These are phyloP conservation scores for Drosophila orosa DNA, from an alignment of 1,140 invertebrate genomes.

Conservation along the genomic window DNA sequence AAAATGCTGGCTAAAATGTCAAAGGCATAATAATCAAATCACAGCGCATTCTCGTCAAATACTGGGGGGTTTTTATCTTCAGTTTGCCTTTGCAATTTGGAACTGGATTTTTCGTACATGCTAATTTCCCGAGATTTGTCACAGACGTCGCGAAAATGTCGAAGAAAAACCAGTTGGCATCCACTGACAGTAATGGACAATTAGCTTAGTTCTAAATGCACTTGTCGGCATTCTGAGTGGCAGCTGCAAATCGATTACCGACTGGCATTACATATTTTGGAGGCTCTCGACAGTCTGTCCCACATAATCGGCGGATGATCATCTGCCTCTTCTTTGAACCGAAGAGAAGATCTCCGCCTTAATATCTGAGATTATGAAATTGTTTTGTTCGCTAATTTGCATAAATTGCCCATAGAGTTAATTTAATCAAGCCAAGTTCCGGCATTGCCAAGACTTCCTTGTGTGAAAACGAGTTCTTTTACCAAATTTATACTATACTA, in stretches of 20 bases:
- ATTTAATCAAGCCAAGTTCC: conserved; percentile 57
- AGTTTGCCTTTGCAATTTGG: conserved; percentile 19
- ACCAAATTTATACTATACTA: conserved; percentile 21
- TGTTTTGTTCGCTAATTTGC: conserved; percentile 47
- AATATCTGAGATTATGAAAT: conserved; percentile 29
- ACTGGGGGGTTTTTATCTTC: not conserved
- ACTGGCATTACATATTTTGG: not conserved
- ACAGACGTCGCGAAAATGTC: conserved; percentile 23
- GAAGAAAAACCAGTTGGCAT: conserved; percentile 58
- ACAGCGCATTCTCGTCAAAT: conserved; percentile 46
- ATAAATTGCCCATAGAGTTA: conserved; percentile 59
- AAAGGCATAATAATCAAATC: conserved; percentile 67
- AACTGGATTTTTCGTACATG: conserved; percentile 40
- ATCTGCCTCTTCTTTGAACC: not conserved
- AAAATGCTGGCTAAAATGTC: conserved; percentile 64
- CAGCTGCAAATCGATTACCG: conserved; percentile 38
- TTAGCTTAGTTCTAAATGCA: conserved; percentile 65
- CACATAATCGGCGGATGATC: conserved; percentile 32
- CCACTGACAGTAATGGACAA: conserved; percentile 62
- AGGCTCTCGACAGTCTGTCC: conserved; percentile 15
- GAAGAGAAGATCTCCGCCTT: conserved; percentile 12
- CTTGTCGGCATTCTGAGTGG: conserved; percentile 41
- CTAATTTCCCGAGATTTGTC: conserved; percentile 52
- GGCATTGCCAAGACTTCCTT: conserved; percentile 62
- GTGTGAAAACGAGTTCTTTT: conserved; percentile 66